Percentiles rank a stretch among this genome's conserved stretches.
Conservation (phyloP, 2,888 invertebrate species). For the Aporophyla nigra region DNA sequence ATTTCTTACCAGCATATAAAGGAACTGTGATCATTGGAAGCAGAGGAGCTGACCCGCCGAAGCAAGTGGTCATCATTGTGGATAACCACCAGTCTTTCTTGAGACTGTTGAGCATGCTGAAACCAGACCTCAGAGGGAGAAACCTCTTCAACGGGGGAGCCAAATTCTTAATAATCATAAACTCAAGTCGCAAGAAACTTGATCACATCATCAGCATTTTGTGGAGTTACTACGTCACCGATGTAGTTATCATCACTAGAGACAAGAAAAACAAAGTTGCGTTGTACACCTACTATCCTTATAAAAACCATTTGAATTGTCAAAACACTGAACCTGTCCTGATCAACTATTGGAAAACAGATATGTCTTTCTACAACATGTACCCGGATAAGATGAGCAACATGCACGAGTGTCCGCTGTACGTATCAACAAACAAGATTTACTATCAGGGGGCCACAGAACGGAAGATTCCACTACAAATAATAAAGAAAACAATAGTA, state of each 20-base stretch:
- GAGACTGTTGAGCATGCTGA: conserved; percentile 73
- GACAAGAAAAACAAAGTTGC: conserved; percentile 68
- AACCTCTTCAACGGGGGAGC: conserved; percentile 76
- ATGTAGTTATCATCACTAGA: conserved; percentile 74
- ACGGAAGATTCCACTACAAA: conserved; percentile 78
- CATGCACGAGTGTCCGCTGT: conserved; percentile 82
- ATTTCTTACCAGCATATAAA: conserved; percentile 75
- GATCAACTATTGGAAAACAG: conserved; percentile 73
- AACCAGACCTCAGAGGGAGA: conserved; percentile 80
- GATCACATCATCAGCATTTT: conserved; percentile 75
- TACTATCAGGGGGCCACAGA: conserved; percentile 76
- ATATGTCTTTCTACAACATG: conserved; percentile 59
- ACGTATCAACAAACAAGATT: conserved; percentile 82
- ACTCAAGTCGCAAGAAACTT: conserved; percentile 72
- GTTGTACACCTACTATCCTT: conserved; percentile 80
- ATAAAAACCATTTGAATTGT: conserved; percentile 77
- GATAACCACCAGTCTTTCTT: conserved; percentile 77
- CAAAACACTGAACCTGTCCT: conserved; percentile 76
- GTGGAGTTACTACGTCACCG: conserved; percentile 78
- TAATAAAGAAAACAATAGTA: conserved; percentile 77
- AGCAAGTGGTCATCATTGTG: conserved; percentile 79
- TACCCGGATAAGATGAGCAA: conserved; percentile 81
- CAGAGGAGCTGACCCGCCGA: conserved; percentile 71
- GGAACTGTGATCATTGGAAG: conserved; percentile 78
- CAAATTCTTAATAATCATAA: conserved; percentile 76